Base-by-base conservation (phyloP, 2,888 invertebrate species). In the Harpagoxenus sublaevis region DNA sequence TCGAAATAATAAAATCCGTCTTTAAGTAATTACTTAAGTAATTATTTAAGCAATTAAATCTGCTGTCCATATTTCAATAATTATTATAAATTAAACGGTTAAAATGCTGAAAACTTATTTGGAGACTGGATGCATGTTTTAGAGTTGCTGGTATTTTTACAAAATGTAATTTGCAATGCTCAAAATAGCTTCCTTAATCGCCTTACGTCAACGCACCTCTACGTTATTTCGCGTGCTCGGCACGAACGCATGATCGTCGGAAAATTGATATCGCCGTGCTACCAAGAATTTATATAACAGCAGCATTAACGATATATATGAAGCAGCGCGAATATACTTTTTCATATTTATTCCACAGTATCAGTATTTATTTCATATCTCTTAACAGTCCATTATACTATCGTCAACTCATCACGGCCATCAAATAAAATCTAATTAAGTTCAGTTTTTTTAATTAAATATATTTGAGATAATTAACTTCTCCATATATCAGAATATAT, bases 161-260 rank as follows among this genome's bases (percentile, higher is more conserved):
- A 60, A 60, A 75, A 23, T 15, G 8, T 48, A 12, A 62, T 70
- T 55, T 70, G 42, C 68, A 73, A 65, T 77, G 18, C 23, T 77
- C 55, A 48, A 39, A 73, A 60, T 60, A 48, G 31, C 23, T 60
- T 12, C 18, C 48, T 12, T 73, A 73, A 81, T 81, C 39, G 51
- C 18, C 10, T 60, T 39, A 73, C 48, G 28, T 79, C 60, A 51
- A 81, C 48, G 71, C 71, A 70, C 18, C 10, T 42, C 23, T 18
- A 48, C 45, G 23, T 60, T 60, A 73, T 73, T 57, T 68, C 42
- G 18, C 73, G 35, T 73, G 39, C 39, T 48, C 10, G 42, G 48
- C 48, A 53, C 23, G 57, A 45, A 45, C 23, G 35, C 18, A 48
- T 10, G 39, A 51, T 39, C 6, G 35, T 23, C 35, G 45, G 35